Evolutionary conservation across 2,888 invertebrate species (phyloP).

Genomic region (Agonopterix heracliana): DNA sequence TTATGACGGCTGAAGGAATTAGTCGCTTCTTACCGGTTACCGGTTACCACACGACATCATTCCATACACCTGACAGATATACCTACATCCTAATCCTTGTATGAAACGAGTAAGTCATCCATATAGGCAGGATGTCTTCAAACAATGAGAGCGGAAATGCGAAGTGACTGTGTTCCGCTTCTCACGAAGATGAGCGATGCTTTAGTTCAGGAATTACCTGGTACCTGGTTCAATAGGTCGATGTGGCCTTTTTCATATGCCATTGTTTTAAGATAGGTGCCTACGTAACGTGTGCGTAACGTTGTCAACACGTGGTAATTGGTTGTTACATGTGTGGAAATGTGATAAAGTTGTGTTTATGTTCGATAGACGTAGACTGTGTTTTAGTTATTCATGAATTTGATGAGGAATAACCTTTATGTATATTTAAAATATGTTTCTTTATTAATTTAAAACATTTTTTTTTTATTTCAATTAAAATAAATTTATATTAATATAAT

Average conservation of each 20-base stretch:
- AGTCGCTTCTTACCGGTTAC: too few species aligned
- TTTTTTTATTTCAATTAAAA: too few species aligned
- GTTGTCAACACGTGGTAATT: not conserved
- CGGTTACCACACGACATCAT: too few species aligned
- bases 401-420: too few species aligned
- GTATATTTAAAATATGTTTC: too few species aligned
- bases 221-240: constrained; percentile 17
- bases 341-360: too few species aligned
- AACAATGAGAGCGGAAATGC: constrained; percentile 58
- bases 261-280: not conserved
- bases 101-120: not conserved
- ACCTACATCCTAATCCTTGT: constrained; percentile 2
- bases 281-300: not conserved
- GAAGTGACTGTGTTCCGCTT: constrained; percentile 49
- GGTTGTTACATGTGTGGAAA: too few species aligned
- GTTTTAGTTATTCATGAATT: not conserved
- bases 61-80: too few species aligned
- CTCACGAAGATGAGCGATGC: constrained; percentile 44
- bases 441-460: too few species aligned
- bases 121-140: constrained; percentile 47
- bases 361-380: not conserved
- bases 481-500: too few species aligned
- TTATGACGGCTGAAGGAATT: too few species aligned
- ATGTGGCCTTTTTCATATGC: not conserved
- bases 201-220: constrained; percentile 22